These are phyloP conservation scores for Pelochelys cantorii DNA, from an alignment of 2,797 vertebrate species.

Conservation along the genomic window DNA sequence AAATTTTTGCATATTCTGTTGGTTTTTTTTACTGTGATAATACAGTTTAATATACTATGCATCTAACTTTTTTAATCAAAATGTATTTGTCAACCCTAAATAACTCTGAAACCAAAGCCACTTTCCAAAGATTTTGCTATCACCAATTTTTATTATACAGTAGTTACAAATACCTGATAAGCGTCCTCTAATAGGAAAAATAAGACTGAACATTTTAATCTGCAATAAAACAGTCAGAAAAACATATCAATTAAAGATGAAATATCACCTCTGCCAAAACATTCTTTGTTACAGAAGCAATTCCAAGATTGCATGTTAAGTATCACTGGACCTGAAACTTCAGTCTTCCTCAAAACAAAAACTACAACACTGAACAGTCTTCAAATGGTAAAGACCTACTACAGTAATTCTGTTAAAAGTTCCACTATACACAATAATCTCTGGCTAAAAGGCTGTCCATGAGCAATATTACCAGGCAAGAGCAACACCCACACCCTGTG, in stretches of 20 bases:
- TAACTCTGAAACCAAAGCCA: background rate
- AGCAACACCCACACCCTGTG: slow-evolving; percentile 81
- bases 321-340: background rate
- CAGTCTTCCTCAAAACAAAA: background rate
- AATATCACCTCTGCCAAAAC: background rate
- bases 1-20: background rate
- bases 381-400: background rate
- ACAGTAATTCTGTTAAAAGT: background rate
- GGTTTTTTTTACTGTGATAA: background rate
- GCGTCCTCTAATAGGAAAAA: background rate
- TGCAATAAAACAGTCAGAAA: background rate
- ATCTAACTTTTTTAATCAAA: slow-evolving; percentile 15
- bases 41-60: background rate
- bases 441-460: slow-evolving; percentile 31
- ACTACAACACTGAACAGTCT: background rate
- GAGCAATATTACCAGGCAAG: slow-evolving; percentile 32
- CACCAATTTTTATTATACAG: background rate
- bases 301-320: background rate
- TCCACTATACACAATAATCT: background rate
- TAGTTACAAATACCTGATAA: background rate
- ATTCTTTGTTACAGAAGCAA: background rate
- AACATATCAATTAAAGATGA: background rate
- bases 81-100: background rate
- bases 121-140: slow-evolving; percentile 14
- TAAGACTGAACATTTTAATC: background rate